These are phyloP conservation scores for Sebastes aleutianus DNA, from an alignment of 2,797 vertebrate genomes.

Conservation along the genomic window DNA sequence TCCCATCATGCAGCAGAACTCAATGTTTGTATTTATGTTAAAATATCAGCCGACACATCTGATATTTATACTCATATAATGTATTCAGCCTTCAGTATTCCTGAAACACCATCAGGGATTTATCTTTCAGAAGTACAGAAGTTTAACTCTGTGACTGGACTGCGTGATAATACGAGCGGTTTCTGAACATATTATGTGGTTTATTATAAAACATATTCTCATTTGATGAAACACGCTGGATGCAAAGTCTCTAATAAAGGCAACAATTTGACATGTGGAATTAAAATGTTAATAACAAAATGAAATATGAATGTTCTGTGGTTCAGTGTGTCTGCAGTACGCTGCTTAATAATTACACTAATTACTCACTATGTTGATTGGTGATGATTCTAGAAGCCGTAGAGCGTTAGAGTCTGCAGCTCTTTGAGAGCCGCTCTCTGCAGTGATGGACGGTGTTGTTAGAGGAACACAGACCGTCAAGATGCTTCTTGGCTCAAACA, in stretches of 20 bases:
- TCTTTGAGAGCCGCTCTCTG: neutral
- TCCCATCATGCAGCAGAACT: too few relatives aligned
- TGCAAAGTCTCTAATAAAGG: too few relatives aligned
- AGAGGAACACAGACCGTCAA: neutral
- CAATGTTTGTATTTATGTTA: too few relatives aligned
- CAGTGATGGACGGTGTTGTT: neutral
- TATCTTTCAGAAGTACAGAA: neutral
- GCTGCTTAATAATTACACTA: neutral
- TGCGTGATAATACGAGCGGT: neutral
- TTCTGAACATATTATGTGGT: neutral
- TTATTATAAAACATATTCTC: too few relatives aligned
- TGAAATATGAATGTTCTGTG: neutral
- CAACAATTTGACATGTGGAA: neutral
- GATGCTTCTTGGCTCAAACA: neutral
- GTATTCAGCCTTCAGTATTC: neutral
- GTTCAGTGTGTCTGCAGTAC: neutral
- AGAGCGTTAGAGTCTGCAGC: neutral
- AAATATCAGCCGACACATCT: too few relatives aligned
- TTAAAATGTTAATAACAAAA: neutral
- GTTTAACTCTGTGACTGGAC: neutral
- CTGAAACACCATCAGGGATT: too few relatives aligned
- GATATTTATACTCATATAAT: too few relatives aligned
- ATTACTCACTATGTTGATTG: neutral
- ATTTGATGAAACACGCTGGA: too few relatives aligned
- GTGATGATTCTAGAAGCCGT: neutral